Conservation (phyloP, 64 coral and sea anemone species). For the Montipora foliosa region DNA sequence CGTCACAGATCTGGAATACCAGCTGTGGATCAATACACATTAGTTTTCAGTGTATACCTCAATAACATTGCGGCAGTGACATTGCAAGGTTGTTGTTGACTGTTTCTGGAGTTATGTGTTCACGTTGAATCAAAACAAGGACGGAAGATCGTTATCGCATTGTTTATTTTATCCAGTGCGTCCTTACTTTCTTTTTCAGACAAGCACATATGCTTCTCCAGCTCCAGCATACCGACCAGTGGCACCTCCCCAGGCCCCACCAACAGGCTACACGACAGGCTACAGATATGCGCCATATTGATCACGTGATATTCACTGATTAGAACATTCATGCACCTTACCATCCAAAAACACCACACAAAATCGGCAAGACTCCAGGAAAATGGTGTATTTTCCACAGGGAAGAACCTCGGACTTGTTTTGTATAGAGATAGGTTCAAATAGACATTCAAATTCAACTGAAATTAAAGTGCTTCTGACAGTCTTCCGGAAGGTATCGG, state of each 20-base stretch:
- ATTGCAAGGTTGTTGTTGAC: no score
- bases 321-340: slow-evolving; percentile 12
- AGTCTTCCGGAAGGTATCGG: neutral
- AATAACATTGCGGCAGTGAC: no score
- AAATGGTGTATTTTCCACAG: neutral
- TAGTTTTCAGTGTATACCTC: no score
- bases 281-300: slow-evolving; percentile 79
- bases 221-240: slow-evolving; percentile 59
- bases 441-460: neutral
- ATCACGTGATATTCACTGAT: neutral
- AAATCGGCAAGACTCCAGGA: neutral
- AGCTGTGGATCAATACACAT: no score
- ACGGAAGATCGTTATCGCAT: neutral
- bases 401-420: neutral
- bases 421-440: neutral
- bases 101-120: no score
- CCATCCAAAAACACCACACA: neutral
- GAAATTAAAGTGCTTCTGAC: no score
- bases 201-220: slow-evolving; percentile 54
- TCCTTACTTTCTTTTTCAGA: neutral
- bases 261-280: slow-evolving; percentile 63
- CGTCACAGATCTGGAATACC: no score
- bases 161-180: neutral
- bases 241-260: slow-evolving; percentile 55
- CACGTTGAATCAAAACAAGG: no score